A percentile compares a stretch with the other conserved stretches of the same genome.
These are phyloP conservation scores for Eriocheir sinensis DNA, from an alignment of 1,140 invertebrate genomes.

Conservation along the genomic window DNA sequence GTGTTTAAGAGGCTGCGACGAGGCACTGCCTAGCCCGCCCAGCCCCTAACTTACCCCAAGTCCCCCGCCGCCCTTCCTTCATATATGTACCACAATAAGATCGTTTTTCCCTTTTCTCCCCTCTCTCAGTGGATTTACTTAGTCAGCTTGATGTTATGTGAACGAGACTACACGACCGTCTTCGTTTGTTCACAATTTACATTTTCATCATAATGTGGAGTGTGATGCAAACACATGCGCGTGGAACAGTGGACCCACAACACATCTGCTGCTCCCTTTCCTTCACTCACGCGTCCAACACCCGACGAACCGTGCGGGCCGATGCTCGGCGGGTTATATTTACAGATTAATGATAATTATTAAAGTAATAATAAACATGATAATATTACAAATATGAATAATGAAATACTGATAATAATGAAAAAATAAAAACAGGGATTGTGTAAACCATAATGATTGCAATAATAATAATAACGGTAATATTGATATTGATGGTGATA, in stretches of 20 bases:
- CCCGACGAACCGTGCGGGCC: background rate
- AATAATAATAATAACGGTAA: too few relatives aligned
- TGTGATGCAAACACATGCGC: background rate
- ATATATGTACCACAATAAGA: conserved; percentile 5
- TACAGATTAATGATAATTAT: too few relatives aligned
- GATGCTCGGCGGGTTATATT: background rate
- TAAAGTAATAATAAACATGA: too few relatives aligned
- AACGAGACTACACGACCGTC: conserved; percentile 51
- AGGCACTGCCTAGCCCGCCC: too few relatives aligned
- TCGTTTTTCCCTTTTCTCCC: background rate
- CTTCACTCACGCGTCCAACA: background rate
- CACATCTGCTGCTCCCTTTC: background rate
- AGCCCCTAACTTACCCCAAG: too few relatives aligned
- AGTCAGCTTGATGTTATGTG: conserved; percentile 32
- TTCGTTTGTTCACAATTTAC: conserved; percentile 23
- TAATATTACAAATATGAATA: background rate
- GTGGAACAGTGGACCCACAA: background rate
- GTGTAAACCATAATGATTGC: too few relatives aligned
- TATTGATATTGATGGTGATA: too few relatives aligned
- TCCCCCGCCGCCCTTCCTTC: background rate
- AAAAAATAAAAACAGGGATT: background rate
- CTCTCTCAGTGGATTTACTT: conserved; percentile 31
- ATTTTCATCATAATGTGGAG: background rate
- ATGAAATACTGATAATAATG: background rate
- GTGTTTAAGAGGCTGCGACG: background rate